Evolutionary conservation across 2,113 vertebrate genomes (phyloP), one percentile per base, ranked within the genome.

Genomic region (Corapipo altera): DNA sequence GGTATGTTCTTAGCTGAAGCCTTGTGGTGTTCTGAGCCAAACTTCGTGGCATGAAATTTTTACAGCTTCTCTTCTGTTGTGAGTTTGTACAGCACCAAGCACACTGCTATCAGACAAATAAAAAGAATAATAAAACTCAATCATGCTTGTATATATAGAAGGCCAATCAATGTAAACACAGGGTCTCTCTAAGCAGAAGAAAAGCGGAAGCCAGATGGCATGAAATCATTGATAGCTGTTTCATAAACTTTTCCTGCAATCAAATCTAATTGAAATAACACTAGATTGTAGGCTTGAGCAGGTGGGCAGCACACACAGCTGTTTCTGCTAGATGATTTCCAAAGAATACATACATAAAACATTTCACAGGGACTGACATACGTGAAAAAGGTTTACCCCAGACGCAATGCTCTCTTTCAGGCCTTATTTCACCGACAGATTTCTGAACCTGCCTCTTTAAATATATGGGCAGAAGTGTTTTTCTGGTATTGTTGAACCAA

Each of bases 211-310:
- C 97, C 97, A 97, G 97, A 97, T 97, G 96, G 97, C 94, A 96
- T 93, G 95, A 96, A 96, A 97, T 92, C 96, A 94, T 81, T 91
- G 95, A 94, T 96, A 96, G 95, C 81, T 96, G 94, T 96, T 96
- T 97, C 97, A 96, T 96, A 97, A 96, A 97, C 95, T 96, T 97
- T 95, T 97, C 95, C 93, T 96, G 94, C 95, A 97, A 97, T 97
- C 96, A 97, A 96, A 96, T 92, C 91, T 96, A 97, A 97, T 97
- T 97, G 97, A 97, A 97, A 96, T 93, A 96, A 96, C 92, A 97
- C 85, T 95, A 95, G 95, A 96, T 95, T 96, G 97, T 95, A 93
- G 95, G 93, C 95, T 95, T 92, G 94, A 96, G 97, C 97, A 97
- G 96, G 96, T 97, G 97, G 97, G 97, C 96, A 96, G 93, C 92